Evolutionary conservation across 1,140 invertebrate species (phyloP), one percentile per base, ranked within the genome.

Genomic region (Meloidogyne floridensis): DNA sequence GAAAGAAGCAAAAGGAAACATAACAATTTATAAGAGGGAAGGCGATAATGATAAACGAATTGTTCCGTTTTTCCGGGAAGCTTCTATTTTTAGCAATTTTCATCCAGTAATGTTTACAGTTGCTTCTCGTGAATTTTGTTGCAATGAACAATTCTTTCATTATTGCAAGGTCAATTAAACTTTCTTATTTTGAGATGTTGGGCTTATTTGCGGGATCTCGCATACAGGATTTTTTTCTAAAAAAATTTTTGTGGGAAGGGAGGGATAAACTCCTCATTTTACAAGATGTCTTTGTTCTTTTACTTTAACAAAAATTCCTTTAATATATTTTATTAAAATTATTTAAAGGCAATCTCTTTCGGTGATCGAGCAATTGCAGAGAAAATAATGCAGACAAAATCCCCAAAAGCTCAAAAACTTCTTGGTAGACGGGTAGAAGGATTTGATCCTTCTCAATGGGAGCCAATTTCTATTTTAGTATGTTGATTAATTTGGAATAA

Each of bases 111-210:
- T 8, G 6, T 51, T 74, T 54, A 47, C 20, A 7, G 18, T 74
- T 47, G 4, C 5, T 54, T 47, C 72, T 51, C 72, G 43, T 54
- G 5, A 6, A 2, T 74, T 74, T 54, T 54, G 53, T 8, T 74
- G 72, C n/a, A 51, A 47, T 47, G 72, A 74, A 54, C 72, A 74
- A 54, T 74, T 74, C 18, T 74, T 74, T 74, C 72, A 47, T 47
- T 54, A 15, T 74, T 74, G 43, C 18, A 74, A 74, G 43, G 72
- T 47, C 18, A n/a, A 47, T 73, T n/a, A 71, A 71, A 7, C 0
- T 18, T 42, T 7, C 70, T 8, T 6, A 6, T 71, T 4, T 20
- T 32, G 2, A 32, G 2, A 32, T 32, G 32, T 32, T 2, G 32
- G 32, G 32, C 32, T 1, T 32, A 2, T 32, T 32, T 32, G 32